Base-by-base conservation (phyloP, 1,140 invertebrate genomes). In the Cyclina sinensis region DNA sequence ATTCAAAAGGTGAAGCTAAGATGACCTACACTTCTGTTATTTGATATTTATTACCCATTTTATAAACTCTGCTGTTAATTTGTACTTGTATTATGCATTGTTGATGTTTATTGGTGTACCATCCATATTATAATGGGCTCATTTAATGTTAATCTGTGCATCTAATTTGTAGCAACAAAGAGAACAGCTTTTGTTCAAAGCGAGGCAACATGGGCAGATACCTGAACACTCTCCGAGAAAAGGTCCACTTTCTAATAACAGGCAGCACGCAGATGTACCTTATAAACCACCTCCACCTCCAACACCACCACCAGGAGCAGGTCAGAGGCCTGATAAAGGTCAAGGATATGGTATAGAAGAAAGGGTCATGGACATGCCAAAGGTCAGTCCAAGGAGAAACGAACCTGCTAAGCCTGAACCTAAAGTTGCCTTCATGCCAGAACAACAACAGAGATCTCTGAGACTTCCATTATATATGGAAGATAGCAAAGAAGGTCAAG, bases 121-220 rank as follows among this genome's bases (percentile, higher is more conserved):
- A 51, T 51, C 9, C 48, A 9, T n/a, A n/a, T n/a, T n/a, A n/a
- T n/a, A n/a, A n/a, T n/a, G n/a, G n/a, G n/a, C n/a, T n/a, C n/a
- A n/a, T n/a, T 51, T 51, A 11, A n/a, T n/a, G n/a, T n/a, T n/a
- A n/a, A n/a, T n/a, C n/a, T n/a, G n/a, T n/a, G n/a, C n/a, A n/a
- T 59, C 59, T 30, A 30, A 21, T 43, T 73, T 74, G 9, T 76
- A 86, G 84, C 84, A 86, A 86, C 68, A 79, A 79, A n/a, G 32
- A n/a, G 35, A 79, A 48, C 70, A 86, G 51, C 37, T 86, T 43
- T n/a, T 86, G 9, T 74, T 54, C 39, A 86, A 86, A 76, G 84
- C 84, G 5, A 78, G 70, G 37, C 51, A 70, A 21, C 21, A 24
- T 37, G 81, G 59, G 27, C 37, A 83, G 16, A 83, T 83, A 43